Conservation (phyloP, 2,797 vertebrate genomes). For the Crenichthys baileyi region DNA sequence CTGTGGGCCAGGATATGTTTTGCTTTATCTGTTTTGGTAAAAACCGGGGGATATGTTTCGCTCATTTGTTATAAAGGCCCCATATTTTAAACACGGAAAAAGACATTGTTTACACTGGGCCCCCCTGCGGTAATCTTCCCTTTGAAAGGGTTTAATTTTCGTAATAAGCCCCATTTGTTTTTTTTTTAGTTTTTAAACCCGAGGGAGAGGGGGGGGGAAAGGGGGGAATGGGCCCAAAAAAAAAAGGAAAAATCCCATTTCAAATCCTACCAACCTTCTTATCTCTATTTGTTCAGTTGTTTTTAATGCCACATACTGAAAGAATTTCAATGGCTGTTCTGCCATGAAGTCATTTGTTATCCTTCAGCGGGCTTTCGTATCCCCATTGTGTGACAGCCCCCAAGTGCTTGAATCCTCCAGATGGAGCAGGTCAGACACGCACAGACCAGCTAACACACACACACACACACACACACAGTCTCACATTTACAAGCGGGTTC, state of each 20-base stretch:
- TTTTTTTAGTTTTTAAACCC: constrained; percentile 91
- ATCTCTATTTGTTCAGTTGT: constrained; percentile 99
- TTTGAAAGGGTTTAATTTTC: no score
- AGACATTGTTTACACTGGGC: constrained; percentile 86
- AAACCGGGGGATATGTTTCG: constrained; percentile 80
- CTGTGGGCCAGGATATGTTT: constrained; percentile 72
- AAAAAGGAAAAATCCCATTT: constrained; percentile 89
- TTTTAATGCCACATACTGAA: constrained; percentile 99
- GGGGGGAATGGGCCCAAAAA: constrained; percentile 58
- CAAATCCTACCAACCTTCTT: constrained; percentile 97
- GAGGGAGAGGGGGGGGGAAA: constrained; percentile 76
- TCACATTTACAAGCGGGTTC: constrained; percentile 44
- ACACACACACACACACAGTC: constrained; percentile 60
- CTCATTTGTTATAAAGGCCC: constrained; percentile 85
- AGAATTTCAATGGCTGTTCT: constrained; percentile 99
- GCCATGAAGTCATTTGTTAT: constrained; percentile 99
- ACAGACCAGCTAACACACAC: constrained; percentile 67
- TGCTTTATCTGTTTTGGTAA: constrained; percentile 80
- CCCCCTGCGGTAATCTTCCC: constrained; percentile 83
- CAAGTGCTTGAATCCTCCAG: constrained; percentile 95
- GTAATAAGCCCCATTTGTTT: constrained; percentile 93
- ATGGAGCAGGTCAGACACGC: constrained; percentile 94
- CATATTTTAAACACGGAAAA: constrained; percentile 81
- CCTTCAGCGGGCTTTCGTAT: constrained; percentile 97
- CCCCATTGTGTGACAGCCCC: constrained; percentile 97